Evolutionary conservation across 2,113 vertebrate genomes (phyloP).

Genomic region (Microcebus ravelobensis): DNA sequence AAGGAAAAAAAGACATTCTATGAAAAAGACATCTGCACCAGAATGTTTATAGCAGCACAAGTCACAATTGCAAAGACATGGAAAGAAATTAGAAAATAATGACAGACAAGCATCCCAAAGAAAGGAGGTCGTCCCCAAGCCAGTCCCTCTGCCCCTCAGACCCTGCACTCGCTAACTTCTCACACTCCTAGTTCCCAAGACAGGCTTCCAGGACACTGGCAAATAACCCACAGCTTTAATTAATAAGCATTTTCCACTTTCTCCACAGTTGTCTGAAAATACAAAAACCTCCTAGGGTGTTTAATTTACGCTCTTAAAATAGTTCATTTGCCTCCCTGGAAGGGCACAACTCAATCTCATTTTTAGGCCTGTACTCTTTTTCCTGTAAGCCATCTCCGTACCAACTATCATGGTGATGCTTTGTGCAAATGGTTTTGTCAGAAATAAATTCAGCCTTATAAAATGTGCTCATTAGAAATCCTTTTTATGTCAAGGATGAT

Average conservation of each 20-base stretch:
- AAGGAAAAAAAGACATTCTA: no score
- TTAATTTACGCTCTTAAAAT: conserved; percentile 35
- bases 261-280: conserved; percentile 5
- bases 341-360: neutral
- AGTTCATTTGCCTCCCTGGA: conserved; percentile 23
- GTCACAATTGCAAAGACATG: no score
- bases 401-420: conserved; percentile 18
- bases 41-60: no score
- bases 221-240: conserved; percentile 1
- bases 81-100: neutral
- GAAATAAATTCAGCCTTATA: conserved; percentile 71
- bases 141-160: accelerated
- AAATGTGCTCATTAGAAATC: conserved; percentile 66
- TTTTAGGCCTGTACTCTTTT: neutral
- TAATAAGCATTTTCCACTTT: conserved; percentile 10
- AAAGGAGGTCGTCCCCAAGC: neutral
- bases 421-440: conserved; percentile 49
- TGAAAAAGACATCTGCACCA: no score
- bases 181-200: neutral
- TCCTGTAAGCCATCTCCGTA: neutral
- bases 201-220: neutral
- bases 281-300: neutral
- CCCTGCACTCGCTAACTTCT: neutral
- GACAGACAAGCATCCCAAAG: neutral
- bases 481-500: conserved; percentile 50